A percentile compares a stretch with the other conserved stretches of the same genome.
Evolutionary conservation across 2,888 invertebrate species (phyloP).

Genomic region (Tholera decimalis): DNA sequence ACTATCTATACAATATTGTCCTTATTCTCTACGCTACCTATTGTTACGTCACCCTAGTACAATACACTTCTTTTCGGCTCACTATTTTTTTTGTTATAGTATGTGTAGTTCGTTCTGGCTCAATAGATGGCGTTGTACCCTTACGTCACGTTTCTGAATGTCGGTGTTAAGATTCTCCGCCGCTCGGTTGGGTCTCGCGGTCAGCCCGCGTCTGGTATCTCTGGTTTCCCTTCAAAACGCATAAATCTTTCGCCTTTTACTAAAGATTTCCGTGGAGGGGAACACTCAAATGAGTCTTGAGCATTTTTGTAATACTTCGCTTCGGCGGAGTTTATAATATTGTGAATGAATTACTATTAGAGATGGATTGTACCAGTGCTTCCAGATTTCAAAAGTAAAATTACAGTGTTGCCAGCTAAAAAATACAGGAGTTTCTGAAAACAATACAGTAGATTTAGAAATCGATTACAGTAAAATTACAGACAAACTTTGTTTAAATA

Average conservation of each 20-base stretch:
- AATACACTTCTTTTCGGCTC: too few relatives aligned
- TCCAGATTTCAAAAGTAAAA: too few relatives aligned
- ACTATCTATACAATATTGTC: too few relatives aligned
- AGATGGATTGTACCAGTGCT: too few relatives aligned
- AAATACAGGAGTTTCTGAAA: too few relatives aligned
- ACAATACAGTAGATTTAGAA: too few relatives aligned
- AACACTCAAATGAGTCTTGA: conserved; percentile 93
- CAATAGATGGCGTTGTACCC: conserved; percentile 41
- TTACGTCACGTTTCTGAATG: conserved; percentile 20
- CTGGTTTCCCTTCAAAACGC: conserved; percentile 93
- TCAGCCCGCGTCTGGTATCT: conserved; percentile 68
- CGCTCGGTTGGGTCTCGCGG: conserved; percentile 25
- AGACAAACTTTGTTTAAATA: too few relatives aligned
- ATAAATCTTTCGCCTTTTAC: conserved; percentile 96
- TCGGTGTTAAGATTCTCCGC: conserved; percentile 40
- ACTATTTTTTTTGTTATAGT: background rate
- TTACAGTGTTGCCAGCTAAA: too few relatives aligned
- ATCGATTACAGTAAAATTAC: too few relatives aligned
- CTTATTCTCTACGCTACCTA: too few relatives aligned
- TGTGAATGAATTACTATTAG: too few relatives aligned
- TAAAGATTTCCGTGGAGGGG: conserved; percentile 95
- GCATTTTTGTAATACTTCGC: background rate
- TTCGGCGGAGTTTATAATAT: background rate
- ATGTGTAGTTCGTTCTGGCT: background rate
- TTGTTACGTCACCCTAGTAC: too few relatives aligned